These are phyloP conservation scores for Nomada flava DNA, from an alignment of 2,888 invertebrate species.

Conservation along the genomic window DNA sequence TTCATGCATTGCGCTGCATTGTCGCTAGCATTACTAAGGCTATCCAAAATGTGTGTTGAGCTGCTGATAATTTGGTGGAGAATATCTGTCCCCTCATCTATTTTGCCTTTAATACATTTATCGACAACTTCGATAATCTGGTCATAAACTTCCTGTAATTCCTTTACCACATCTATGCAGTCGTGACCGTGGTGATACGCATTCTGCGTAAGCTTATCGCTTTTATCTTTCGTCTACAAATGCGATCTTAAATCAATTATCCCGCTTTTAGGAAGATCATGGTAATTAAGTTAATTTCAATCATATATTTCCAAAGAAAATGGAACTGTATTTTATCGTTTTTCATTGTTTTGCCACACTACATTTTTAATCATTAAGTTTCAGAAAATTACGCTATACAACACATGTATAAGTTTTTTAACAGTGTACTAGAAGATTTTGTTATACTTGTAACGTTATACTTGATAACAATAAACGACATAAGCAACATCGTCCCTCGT, in stretches of 20 bases:
- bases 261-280: too few species aligned
- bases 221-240: neutral
- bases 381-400: too few species aligned
- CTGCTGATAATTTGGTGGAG: neutral
- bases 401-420: too few species aligned
- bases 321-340: too few species aligned
- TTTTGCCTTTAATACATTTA: neutral
- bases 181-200: slow-evolving; percentile 41
- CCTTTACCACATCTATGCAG: slow-evolving; percentile 49
- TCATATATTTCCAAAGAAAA: too few species aligned
- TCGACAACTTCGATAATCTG: neutral
- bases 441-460: too few species aligned
- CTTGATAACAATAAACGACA: too few species aligned
- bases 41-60: neutral
- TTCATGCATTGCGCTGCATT: neutral
- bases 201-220: neutral
- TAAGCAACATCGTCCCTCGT: too few species aligned
- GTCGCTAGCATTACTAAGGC: neutral
- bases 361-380: too few species aligned
- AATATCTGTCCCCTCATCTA: neutral
- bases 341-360: too few species aligned
- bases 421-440: too few species aligned
- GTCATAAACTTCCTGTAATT: slow-evolving; percentile 27
- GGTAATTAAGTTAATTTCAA: too few species aligned
- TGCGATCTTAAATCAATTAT: neutral